These are phyloP conservation scores for Amphiprion percula DNA, from an alignment of 2,113 vertebrate genomes.

Conservation along the genomic window DNA sequence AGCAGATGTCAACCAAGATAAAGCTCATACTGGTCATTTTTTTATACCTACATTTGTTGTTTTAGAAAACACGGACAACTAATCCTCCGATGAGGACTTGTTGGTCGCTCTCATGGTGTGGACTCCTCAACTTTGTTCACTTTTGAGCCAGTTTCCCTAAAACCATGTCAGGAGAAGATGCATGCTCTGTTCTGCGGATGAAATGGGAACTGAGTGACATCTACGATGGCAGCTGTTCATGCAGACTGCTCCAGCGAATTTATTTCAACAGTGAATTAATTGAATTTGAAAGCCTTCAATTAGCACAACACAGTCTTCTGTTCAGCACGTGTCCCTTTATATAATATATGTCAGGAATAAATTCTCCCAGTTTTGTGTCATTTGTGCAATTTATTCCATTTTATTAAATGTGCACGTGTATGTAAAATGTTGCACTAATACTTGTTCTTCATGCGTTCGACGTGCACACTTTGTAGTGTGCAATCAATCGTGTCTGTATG, in stretches of 20 bases:
- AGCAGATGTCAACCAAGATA: not conserved
- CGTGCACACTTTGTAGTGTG: not conserved
- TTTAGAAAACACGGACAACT: not conserved
- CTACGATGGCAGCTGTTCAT: conserved; percentile 63
- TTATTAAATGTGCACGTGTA: not conserved
- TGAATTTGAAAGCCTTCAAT: conserved; percentile 67
- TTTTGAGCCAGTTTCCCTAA: conserved; percentile 1
- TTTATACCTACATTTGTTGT: not conserved
- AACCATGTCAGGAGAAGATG: conserved; percentile 35
- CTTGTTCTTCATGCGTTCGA: not conserved
- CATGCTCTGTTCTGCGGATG: conserved; percentile 19
- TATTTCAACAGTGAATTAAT: conserved; percentile 73
- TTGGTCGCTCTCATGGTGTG: not conserved
- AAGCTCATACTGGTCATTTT: not conserved
- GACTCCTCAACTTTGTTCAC: conserved; percentile 13
- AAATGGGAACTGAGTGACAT: conserved; percentile 63
- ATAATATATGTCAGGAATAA: conserved; percentile 53
- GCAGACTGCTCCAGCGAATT: conserved; percentile 67
- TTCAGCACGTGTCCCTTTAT: conserved; percentile 53
- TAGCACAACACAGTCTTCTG: conserved; percentile 60
- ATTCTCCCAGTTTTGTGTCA: conserved; percentile 36
- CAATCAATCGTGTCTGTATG: conserved; percentile 7
- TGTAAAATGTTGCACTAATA: not conserved
- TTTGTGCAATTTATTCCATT: conserved; percentile 6
- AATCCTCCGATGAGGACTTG: not conserved